Evolutionary conservation across 2,888 invertebrate genomes (phyloP).

Genomic region (Eristalinus aeneus): DNA sequence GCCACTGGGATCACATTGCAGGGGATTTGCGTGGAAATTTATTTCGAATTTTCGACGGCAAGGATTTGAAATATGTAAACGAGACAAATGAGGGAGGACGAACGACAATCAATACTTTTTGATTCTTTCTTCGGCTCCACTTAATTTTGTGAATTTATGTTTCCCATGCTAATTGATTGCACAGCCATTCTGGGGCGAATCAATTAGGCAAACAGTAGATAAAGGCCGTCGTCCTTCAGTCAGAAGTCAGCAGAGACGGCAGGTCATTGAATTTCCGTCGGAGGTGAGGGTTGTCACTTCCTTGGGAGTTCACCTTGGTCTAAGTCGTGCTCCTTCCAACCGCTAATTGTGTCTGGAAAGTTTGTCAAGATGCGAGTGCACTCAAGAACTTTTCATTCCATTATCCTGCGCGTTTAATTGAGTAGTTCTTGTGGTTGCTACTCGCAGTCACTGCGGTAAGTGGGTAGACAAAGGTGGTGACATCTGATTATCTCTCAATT

Average conservation of each 20-base stretch:
- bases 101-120: constrained; percentile 22
- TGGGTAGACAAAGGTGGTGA: not conserved
- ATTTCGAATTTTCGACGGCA: not conserved
- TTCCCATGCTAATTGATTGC: constrained; percentile 39
- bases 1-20: not conserved
- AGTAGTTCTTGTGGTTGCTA: not conserved
- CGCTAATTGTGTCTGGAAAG: constrained; percentile 27
- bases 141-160: not conserved
- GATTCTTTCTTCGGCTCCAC: not conserved
- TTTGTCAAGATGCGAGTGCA: not conserved
- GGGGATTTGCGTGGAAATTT: constrained; percentile 22
- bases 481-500: not conserved
- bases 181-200: not conserved
- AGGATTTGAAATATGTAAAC: constrained; percentile 31
- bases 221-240: not conserved
- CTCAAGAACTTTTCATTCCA: not conserved
- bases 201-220: not conserved
- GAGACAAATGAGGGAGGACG: constrained; percentile 1
- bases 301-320: not conserved
- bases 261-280: not conserved
- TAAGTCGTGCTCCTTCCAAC: not conserved
- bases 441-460: not conserved
- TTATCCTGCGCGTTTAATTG: not conserved
- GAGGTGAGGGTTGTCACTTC: not conserved
- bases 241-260: not conserved